Conservation (phyloP, 2,888 invertebrate genomes). For the Cylloceria caligata region DNA sequence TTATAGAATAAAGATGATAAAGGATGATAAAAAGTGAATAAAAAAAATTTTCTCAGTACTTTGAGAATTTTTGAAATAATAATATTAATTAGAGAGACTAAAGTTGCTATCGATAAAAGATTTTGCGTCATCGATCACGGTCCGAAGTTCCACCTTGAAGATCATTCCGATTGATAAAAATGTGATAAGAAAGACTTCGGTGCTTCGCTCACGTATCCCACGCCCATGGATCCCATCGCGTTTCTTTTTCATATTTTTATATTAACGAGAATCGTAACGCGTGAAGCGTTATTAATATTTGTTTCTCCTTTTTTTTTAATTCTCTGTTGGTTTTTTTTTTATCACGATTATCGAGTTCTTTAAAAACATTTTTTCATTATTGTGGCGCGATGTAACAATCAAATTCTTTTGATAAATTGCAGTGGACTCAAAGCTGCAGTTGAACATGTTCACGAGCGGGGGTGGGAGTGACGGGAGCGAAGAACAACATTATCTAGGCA, state of each 20-base stretch:
- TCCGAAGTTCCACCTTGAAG: constrained; percentile 60
- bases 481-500: constrained; percentile 79
- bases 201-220: constrained; percentile 54
- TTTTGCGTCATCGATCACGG: constrained; percentile 42
- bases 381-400: constrained; percentile 19
- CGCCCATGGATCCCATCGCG: constrained; percentile 42
- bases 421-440: constrained; percentile 83
- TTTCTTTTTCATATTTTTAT: constrained; percentile 17
- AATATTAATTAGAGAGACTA: constrained; percentile 36
- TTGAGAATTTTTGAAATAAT: constrained; percentile 3
- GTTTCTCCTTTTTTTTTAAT: background rate
- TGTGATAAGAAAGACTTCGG: constrained; percentile 54
- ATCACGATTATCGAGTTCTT: constrained; percentile 14
- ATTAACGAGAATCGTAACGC: background rate
- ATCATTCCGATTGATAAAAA: constrained; percentile 54
- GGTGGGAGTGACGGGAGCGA: constrained; percentile 77
- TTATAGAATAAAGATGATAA: background rate
- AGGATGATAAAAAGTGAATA: background rate
- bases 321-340: constrained; percentile 47
- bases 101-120: constrained; percentile 29
- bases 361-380: background rate
- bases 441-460: constrained; percentile 79
- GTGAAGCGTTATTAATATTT: constrained; percentile 3
- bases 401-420: constrained; percentile 71
- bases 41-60: background rate